Percentiles rank a stretch among this genome's conserved stretches.
Evolutionary conservation across 2,797 vertebrate genomes (phyloP).

Genomic region (Hyperoplus lanceolatus): DNA sequence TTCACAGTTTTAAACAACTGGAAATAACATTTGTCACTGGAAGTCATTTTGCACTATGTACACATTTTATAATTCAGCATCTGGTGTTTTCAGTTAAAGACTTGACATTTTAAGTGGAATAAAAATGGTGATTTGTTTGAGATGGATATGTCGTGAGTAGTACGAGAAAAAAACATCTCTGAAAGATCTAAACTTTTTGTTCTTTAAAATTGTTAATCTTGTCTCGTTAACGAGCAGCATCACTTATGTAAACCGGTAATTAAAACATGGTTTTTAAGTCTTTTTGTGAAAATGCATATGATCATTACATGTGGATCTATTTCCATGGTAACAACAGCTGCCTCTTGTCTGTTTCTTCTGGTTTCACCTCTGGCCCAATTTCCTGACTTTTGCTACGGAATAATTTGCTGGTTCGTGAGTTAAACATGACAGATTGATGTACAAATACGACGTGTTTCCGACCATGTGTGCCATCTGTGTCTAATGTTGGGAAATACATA

Average conservation of each 20-base stretch:
- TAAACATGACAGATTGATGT: slow-evolving; percentile 62
- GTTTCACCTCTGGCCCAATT: slow-evolving; percentile 42
- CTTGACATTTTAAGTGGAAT: background rate
- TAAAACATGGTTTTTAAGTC: background rate
- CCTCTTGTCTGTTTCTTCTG: slow-evolving; percentile 35
- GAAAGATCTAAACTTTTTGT: background rate
- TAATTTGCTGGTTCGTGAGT: slow-evolving; percentile 43
- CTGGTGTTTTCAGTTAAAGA: slow-evolving; percentile 1
- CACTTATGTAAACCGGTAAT: slow-evolving; percentile 11
- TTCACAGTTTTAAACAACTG: slow-evolving; percentile 42
- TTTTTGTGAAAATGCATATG: slow-evolving; percentile 24
- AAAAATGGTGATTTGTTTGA: background rate
- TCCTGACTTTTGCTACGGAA: slow-evolving; percentile 19
- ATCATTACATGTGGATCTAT: slow-evolving; percentile 13
- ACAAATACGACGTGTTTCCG: slow-evolving; percentile 61
- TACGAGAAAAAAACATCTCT: background rate
- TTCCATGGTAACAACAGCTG: slow-evolving; percentile 43
- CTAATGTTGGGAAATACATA: slow-evolving; percentile 58
- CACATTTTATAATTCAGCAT: slow-evolving; percentile 9
- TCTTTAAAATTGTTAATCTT: background rate
- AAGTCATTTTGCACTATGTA: background rate
- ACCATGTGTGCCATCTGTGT: slow-evolving; percentile 63
- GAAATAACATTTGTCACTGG: slow-evolving; percentile 20
- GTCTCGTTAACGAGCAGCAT: background rate
- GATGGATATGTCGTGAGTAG: background rate